Base-by-base conservation (phyloP, 2,797 vertebrate species). In the Chaenodraco wilsoni region DNA sequence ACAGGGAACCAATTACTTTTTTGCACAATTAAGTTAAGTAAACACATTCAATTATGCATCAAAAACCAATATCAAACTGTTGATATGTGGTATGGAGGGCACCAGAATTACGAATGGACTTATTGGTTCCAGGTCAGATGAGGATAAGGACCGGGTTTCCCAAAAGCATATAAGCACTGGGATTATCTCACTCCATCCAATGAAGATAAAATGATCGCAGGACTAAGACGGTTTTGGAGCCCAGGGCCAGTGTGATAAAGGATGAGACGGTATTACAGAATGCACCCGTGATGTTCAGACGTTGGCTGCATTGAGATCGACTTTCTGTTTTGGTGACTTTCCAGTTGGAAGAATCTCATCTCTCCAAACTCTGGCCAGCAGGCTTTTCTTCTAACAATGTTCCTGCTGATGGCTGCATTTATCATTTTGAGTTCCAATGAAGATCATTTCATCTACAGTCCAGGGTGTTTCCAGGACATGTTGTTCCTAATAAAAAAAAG, bases 111-210 rank as follows among this genome's bases (percentile, higher is more conserved):
- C 27, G 85, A 65, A 55, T 19, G 37, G 13, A 64, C 31, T 67
- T 52, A 65, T 16, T 55, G 68, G 45, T 73, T 11, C 4, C 7
- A 13, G 52, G 55, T 77, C 71, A 78, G 48, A 68, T 72, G 61
- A 74, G 72, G 78, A 82, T 69, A 49, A 52, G 61, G n/a, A 13
- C 51, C 5, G 0, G 31, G 61, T 76, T 74, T 79, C 71, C 60
- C 62, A 49, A 69, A 74, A 74, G 55, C 75, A 76, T 57, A 56
- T 65, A 37, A 89, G 65, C 72, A 40, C 44, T 15, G 43, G 55
- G 76, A 85, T 88, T 75, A 85, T 61, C 63, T 77, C 69, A 67
- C 72, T 70, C 62, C 45, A 67, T 55, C 46, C 12, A 77, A 79
- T 63, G 0, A 46, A 65, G 61, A 59, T 79, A 55, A 79, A 83